These are phyloP conservation scores for Drosophila cyrtoloma DNA, from an alignment of 2,888 invertebrate genomes.

Conservation along the genomic window DNA sequence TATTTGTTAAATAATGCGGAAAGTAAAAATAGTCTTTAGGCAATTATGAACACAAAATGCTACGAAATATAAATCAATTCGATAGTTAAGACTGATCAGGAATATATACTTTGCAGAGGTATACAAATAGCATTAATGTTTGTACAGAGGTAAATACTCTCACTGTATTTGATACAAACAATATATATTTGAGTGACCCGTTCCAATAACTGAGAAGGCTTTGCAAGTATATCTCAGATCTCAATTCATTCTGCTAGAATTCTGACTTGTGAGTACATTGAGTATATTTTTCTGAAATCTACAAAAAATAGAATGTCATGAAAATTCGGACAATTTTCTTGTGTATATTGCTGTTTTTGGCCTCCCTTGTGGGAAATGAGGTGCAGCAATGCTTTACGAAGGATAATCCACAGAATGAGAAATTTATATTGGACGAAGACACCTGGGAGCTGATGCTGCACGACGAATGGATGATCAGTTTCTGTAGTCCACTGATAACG, in stretches of 20 bases:
- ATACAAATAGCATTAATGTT: too few species aligned
- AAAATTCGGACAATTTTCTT: neutral
- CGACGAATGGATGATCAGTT: conserved; percentile 31
- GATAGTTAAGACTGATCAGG: neutral
- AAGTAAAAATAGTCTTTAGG: neutral
- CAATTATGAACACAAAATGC: neutral
- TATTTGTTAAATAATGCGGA: neutral
- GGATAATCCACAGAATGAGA: neutral
- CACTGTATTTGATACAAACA: too few species aligned
- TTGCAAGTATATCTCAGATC: neutral
- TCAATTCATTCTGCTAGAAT: neutral
- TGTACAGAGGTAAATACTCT: neutral
- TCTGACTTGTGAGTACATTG: neutral
- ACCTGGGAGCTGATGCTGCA: conserved; percentile 28
- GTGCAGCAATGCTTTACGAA: neutral
- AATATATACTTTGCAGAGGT: neutral
- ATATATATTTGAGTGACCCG: too few species aligned
- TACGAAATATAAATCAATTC: neutral
- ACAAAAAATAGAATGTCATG: neutral
- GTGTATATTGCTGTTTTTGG: neutral
- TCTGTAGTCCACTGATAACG: conserved; percentile 25
- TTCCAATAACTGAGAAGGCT: neutral
- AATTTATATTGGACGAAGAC: conserved; percentile 22
- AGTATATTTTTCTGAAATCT: neutral
- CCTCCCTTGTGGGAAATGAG: neutral